Base-by-base conservation (phyloP, 1,140 invertebrate genomes). In the Odontomachus brunneus region DNA sequence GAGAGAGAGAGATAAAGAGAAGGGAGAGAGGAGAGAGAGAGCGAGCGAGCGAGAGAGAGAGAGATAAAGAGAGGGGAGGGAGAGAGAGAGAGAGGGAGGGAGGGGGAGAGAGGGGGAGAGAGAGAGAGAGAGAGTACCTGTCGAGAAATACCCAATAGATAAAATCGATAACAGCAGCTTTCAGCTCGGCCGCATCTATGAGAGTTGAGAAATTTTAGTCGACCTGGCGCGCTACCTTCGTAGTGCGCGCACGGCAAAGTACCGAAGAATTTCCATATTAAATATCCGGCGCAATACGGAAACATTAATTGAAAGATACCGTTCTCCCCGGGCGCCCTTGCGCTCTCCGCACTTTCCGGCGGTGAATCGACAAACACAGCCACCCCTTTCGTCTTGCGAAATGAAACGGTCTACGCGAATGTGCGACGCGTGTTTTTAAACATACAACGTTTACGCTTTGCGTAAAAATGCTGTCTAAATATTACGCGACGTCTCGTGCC, bases 161-260 rank as follows among this genome's bases (percentile, higher is more conserved):
- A 86, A 82, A 86, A 86, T 86, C 75, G 83, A 86, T 86, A 74
- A 86, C 84, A 49, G 82, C 69, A 66, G 59, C 84, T 82, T 85
- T 53, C 84, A 65, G 76, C 69, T 44, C 38, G 44, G 49, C 48
- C 69, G 24, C 55, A n/a, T 63, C 55, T 55, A 71, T 33, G 85
- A 85, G 53, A 69, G 49, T 85, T 53, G 63, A 82, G 51, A 86
- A 82, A 86, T 86, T 74, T 86, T 82, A 73, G 51, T 73, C 65
- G 69, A 71, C 72, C 75, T 48, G 69, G 75, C 57, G 55, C 5
- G 29, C 5, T 38, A 44, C 57, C 78, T 48, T 48, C 51, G 63
- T 59, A 44, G 44, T 7, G 38, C 1, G 38, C 38, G 38, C 3
- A 11, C 38, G 33, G 2, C n/a, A 1, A 80, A 80, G 65, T 80